phyloP scores from a whole-genome alignment of 2,113 vertebrate genomes.

The Phalacrocorax brasilianus region DNA sequence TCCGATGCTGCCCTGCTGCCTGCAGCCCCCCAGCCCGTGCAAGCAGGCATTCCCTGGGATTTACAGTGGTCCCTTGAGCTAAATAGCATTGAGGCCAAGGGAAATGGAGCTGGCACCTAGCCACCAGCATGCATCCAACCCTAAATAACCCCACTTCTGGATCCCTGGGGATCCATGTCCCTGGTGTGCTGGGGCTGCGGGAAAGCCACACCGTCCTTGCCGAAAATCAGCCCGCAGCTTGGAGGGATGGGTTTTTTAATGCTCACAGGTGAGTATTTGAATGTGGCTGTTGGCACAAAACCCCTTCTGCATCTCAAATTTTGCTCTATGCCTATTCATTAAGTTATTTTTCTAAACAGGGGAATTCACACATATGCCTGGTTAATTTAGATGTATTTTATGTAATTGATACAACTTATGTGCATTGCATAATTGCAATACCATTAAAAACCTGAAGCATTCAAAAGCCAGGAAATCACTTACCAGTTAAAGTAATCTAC shows the following conservation, averaged over 20 bases:
- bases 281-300: neutral
- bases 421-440: neutral
- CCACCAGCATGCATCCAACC: rapidly evolving
- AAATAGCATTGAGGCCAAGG: rapidly evolving
- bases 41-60: neutral
- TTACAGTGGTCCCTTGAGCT: neutral
- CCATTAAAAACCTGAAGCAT: neutral
- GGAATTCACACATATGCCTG: neutral
- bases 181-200: neutral
- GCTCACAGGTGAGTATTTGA: neutral
- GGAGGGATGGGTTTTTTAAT: neutral
- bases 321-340: neutral
- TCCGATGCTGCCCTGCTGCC: neutral
- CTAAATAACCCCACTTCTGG: neutral
- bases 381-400: conserved; percentile 7
- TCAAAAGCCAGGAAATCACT: conserved; percentile 44
- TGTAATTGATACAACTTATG: neutral
- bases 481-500: neutral
- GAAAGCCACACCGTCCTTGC: neutral
- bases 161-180: neutral
- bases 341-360: neutral
- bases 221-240: neutral
- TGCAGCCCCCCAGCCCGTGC: neutral
- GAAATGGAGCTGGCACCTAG: neutral
- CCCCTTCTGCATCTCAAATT: neutral